phyloP scores from a whole-genome alignment of 2,113 vertebrate genomes.

The Bostrychus sinensis region DNA sequence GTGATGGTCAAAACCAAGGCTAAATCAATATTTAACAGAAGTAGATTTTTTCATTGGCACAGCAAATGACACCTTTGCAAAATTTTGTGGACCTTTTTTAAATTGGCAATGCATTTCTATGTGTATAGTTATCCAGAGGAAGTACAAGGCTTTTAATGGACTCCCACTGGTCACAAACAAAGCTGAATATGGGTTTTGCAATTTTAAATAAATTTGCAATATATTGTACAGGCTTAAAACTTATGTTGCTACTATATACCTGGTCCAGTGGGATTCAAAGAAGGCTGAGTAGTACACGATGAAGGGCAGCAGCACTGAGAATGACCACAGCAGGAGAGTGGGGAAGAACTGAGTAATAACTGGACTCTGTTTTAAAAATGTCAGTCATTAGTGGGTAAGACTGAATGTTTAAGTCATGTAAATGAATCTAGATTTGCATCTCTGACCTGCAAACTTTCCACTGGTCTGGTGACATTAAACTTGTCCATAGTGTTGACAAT shows the following conservation, averaged over 20 bases:
- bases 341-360: constrained; percentile 96
- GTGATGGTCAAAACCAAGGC: too few relatives aligned
- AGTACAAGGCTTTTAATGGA: too few relatives aligned
- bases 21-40: too few relatives aligned
- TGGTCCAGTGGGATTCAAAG: constrained; percentile 96
- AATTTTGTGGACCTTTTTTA: too few relatives aligned
- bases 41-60: too few relatives aligned
- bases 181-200: too few relatives aligned
- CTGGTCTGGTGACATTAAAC: constrained; percentile 94
- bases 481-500: constrained; percentile 98
- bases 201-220: too few relatives aligned
- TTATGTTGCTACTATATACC: too few relatives aligned
- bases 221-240: not conserved
- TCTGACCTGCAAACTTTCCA: constrained; percentile 89
- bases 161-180: too few relatives aligned
- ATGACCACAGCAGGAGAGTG: constrained; percentile 92
- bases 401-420: not conserved
- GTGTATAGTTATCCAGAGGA: too few relatives aligned
- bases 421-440: not conserved
- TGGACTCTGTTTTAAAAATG: constrained; percentile 83
- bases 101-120: too few relatives aligned
- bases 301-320: constrained; percentile 93
- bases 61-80: too few relatives aligned
- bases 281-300: constrained; percentile 94
- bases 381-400: constrained; percentile 23